These are phyloP conservation scores for Ectropis grisescens DNA, from an alignment of 1,140 invertebrate genomes.

Conservation along the genomic window DNA sequence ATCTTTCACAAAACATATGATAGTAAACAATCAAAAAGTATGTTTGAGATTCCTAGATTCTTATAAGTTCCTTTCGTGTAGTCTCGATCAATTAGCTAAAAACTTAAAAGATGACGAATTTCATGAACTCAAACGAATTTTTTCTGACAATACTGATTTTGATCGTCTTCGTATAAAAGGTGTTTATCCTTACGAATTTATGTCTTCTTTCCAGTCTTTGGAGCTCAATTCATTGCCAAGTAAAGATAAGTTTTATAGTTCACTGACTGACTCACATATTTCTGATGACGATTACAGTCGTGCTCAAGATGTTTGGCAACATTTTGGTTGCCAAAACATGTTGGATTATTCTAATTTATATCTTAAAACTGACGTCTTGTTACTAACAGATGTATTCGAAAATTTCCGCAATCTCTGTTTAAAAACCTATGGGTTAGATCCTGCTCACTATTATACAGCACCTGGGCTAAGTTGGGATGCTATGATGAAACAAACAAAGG, in stretches of 20 bases:
- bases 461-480: slow-evolving; percentile 40
- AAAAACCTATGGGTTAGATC: slow-evolving; percentile 36
- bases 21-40: background rate
- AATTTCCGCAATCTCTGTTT: slow-evolving; percentile 26
- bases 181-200: slow-evolving; percentile 29
- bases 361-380: slow-evolving; percentile 49
- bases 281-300: slow-evolving; percentile 39
- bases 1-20: too few species aligned
- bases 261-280: slow-evolving; percentile 27
- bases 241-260: slow-evolving; percentile 42
- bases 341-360: slow-evolving; percentile 55
- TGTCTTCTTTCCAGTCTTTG: slow-evolving; percentile 22
- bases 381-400: slow-evolving; percentile 40
- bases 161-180: slow-evolving; percentile 12
- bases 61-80: slow-evolving; percentile 7
- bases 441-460: slow-evolving; percentile 39
- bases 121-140: slow-evolving; percentile 7
- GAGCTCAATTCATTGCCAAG: slow-evolving; percentile 27
- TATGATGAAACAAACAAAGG: slow-evolving; percentile 36
- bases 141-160: slow-evolving; percentile 10
- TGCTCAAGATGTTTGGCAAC: slow-evolving; percentile 41
- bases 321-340: slow-evolving; percentile 39
- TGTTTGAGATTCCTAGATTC: slow-evolving; percentile 10
- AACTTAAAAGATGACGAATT: slow-evolving; percentile 12
- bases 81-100: slow-evolving; percentile 11